Evolutionary conservation across 1,140 invertebrate genomes (phyloP).

Genomic region (Thereuonema tuberculata): DNA sequence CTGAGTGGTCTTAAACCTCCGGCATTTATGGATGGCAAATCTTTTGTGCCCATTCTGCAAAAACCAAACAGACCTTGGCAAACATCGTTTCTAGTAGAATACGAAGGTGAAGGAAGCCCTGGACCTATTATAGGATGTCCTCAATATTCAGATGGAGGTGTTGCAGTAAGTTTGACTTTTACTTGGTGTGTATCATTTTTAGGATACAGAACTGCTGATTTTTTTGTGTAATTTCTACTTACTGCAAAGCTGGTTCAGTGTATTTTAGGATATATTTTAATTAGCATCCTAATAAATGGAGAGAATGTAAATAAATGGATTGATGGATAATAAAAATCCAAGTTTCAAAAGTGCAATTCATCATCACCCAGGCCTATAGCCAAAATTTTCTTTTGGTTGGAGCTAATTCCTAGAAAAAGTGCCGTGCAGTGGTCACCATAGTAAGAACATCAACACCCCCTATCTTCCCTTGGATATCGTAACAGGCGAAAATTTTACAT

Average conservation of each 20-base stretch:
- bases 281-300: not conserved
- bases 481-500: no score
- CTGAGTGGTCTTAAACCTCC: constrained; percentile 41
- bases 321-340: no score
- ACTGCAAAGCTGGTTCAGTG: no score
- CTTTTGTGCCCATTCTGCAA: constrained; percentile 33
- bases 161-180: not conserved
- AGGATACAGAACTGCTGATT: not conserved
- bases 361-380: no score
- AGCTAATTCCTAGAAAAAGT: no score
- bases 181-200: not conserved
- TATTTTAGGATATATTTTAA: not conserved
- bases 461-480: no score
- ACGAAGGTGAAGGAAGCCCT: constrained; percentile 18
- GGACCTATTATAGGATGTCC: not conserved
- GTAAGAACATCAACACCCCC: no score
- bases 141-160: not conserved
- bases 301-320: no score
- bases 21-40: constrained; percentile 48
- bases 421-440: no score
- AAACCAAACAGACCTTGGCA: constrained; percentile 5
- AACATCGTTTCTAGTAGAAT: constrained; percentile 20
- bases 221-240: no score
- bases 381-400: no score
- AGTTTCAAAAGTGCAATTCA: no score